These are phyloP conservation scores for Chymomyza amoena DNA, from an alignment of 2,888 invertebrate genomes.

Conservation along the genomic window DNA sequence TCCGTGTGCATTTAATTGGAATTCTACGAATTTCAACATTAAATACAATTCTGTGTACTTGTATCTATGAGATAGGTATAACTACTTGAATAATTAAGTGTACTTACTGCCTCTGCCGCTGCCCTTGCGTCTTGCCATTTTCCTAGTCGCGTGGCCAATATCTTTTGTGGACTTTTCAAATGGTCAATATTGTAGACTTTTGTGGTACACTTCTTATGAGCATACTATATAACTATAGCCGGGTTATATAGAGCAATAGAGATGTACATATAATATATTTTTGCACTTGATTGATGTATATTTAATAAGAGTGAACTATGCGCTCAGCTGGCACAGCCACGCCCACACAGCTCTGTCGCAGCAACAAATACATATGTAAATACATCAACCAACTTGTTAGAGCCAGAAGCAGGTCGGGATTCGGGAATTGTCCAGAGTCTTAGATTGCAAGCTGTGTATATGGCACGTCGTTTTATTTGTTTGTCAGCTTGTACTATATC, in stretches of 20 bases:
- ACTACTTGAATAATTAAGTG: conserved; percentile 1
- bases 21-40: too few relatives aligned
- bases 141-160: conserved; percentile 21
- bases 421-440: background rate
- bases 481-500: background rate
- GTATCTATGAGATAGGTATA: background rate
- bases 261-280: conserved; percentile 15
- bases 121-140: conserved; percentile 74
- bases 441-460: background rate
- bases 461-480: background rate
- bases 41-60: too few relatives aligned
- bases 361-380: background rate
- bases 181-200: conserved; percentile 13
- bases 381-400: background rate
- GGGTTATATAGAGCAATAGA: conserved; percentile 15
- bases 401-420: background rate
- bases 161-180: conserved; percentile 16
- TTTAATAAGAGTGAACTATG: conserved; percentile 27
- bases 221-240: conserved; percentile 10
- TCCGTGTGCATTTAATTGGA: too few relatives aligned
- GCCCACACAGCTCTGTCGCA: conserved; percentile 23
- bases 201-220: conserved; percentile 11
- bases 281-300: conserved; percentile 52
- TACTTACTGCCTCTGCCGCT: conserved; percentile 75
- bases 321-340: conserved; percentile 18